A percentile compares a stretch with the other conserved stretches of the same genome.
Conservation (phyloP, 2,888 invertebrate species). For the Timema cristinae region DNA sequence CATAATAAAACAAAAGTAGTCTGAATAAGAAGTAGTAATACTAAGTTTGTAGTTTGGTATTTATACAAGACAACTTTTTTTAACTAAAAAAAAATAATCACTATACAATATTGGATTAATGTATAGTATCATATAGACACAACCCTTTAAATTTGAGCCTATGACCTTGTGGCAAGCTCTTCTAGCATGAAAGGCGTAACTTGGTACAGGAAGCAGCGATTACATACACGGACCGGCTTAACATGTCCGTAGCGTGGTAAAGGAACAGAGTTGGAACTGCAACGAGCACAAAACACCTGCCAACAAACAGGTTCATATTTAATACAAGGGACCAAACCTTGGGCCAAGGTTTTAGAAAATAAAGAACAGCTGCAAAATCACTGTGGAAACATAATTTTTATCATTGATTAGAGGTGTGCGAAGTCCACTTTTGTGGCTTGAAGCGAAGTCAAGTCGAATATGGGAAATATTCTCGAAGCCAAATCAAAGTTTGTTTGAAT, state of each 20-base stretch:
- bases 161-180: conserved; percentile 32
- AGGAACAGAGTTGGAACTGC: conserved; percentile 89
- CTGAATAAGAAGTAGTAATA: too few species aligned
- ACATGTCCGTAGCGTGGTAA: conserved; percentile 87
- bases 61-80: background rate
- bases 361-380: too few species aligned
- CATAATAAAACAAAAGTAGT: too few species aligned
- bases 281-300: conserved; percentile 90
- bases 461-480: too few species aligned
- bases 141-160: background rate
- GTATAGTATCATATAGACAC: background rate
- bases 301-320: conserved; percentile 33
- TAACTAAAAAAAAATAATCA: background rate
- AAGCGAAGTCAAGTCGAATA: too few species aligned
- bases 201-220: conserved; percentile 75
- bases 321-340: background rate
- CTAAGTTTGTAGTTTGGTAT: too few species aligned
- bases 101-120: background rate
- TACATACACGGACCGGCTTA: conserved; percentile 92
- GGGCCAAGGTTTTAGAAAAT: too few species aligned
- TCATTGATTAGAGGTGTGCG: too few species aligned
- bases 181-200: conserved; percentile 57
- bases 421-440: too few species aligned
- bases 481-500: too few species aligned
- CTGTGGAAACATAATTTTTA: too few species aligned